A percentile compares a stretch with the other conserved stretches of the same genome.
Evolutionary conservation across 2,113 vertebrate species (phyloP).

Genomic region (Chlorocebus sabaeus): DNA sequence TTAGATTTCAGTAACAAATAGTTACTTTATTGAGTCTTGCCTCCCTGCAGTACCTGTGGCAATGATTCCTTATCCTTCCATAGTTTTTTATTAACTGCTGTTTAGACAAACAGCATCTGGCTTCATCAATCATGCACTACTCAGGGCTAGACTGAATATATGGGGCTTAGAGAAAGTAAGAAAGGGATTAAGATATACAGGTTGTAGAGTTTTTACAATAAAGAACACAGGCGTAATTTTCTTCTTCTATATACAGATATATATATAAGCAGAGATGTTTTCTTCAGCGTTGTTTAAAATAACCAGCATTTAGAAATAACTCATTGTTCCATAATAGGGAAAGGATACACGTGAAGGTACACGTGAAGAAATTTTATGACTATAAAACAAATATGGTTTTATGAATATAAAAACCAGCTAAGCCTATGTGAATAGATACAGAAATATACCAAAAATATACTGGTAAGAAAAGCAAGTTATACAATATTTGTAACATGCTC

Average conservation of each 20-base stretch:
- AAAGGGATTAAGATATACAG: not conserved
- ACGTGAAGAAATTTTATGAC: not conserved
- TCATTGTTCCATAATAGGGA: not conserved
- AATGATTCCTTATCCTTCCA: not conserved
- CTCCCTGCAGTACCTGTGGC: not conserved
- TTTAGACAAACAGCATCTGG: not conserved
- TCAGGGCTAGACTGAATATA: not conserved
- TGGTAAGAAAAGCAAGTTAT: not conserved
- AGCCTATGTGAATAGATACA: not conserved
- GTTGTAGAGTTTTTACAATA: not conserved
- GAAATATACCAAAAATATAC: slow-evolving; percentile 3
- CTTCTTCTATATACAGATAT: not conserved
- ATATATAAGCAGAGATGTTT: not conserved
- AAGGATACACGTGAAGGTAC: not conserved
- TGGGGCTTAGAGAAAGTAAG: not conserved
- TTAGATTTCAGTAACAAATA: not conserved
- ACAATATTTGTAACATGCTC: not conserved
- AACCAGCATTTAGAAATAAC: slow-evolving; percentile 4
- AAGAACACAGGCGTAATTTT: not conserved
- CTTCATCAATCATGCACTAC: not conserved
- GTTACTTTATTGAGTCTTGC: not conserved
- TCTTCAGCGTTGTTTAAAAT: not conserved
- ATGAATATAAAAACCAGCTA: not conserved
- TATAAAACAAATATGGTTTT: not conserved
- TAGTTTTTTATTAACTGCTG: not conserved